These are phyloP conservation scores for Halictus quadricinctus DNA, from an alignment of 2,888 invertebrate genomes.

Conservation along the genomic window DNA sequence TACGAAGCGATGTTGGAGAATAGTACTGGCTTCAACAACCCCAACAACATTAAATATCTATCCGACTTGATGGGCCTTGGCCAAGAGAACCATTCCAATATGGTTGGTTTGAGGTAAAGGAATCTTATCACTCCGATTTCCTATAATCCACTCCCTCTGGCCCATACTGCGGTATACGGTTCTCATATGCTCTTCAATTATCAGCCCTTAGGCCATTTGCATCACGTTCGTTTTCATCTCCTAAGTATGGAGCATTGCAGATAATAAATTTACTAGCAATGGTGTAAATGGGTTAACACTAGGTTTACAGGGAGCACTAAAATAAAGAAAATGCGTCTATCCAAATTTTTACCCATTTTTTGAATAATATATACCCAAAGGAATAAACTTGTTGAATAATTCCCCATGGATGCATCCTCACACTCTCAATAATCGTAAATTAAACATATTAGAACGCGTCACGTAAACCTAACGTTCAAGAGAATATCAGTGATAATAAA, in stretches of 20 bases:
- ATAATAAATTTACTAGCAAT: too few relatives aligned
- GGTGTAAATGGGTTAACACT: too few relatives aligned
- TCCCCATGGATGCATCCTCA: too few relatives aligned
- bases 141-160: not conserved
- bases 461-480: not conserved
- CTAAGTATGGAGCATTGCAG: too few relatives aligned
- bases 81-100: conserved; percentile 88
- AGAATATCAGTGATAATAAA: not conserved
- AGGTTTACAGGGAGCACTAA: too few relatives aligned
- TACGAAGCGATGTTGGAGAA: conserved; percentile 92
- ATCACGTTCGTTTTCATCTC: too few relatives aligned
- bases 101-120: conserved; percentile 87
- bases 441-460: not conserved
- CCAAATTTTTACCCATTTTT: too few relatives aligned
- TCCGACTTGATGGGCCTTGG: conserved; percentile 89
- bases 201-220: not conserved
- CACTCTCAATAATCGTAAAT: not conserved
- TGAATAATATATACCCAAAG: too few relatives aligned
- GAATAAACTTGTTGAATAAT: too few relatives aligned
- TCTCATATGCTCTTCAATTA: not conserved
- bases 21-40: conserved; percentile 94
- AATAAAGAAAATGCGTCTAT: too few relatives aligned
- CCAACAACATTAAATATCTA: conserved; percentile 93
- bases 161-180: not conserved
- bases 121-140: conserved; percentile 5